phyloP scores from a whole-genome alignment of 2,113 vertebrate genomes.

The Phasianus colchicus region DNA sequence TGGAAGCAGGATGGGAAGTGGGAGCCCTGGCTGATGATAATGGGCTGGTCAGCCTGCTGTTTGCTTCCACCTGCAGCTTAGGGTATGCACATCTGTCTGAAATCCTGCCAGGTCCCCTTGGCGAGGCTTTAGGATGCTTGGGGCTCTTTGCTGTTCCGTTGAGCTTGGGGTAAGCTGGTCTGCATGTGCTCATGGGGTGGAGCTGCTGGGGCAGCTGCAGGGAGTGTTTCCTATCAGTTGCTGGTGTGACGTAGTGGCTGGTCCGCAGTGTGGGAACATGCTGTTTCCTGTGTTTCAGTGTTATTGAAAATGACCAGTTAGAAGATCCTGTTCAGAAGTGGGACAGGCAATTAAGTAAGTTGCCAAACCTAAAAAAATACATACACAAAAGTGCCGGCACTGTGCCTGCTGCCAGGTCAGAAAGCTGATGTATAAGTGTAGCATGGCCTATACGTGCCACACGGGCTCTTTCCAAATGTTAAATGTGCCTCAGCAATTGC shows the following conservation, averaged over 20 bases:
- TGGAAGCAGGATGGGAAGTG: background rate
- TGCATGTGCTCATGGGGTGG: background rate
- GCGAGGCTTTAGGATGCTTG: fast-evolving
- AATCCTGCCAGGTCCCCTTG: background rate
- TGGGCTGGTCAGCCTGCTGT: background rate
- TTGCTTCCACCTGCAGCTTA: fast-evolving
- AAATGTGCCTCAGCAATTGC: background rate
- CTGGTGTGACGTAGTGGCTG: background rate
- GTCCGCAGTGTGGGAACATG: background rate
- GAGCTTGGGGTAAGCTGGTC: background rate
- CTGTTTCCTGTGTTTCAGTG: background rate
- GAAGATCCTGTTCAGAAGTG: background rate
- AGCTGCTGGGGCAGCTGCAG: background rate
- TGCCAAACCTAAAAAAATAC: background rate
- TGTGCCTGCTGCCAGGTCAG: background rate
- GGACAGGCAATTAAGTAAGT: background rate
- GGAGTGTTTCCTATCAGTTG: background rate
- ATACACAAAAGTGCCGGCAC: background rate
- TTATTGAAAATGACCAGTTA: fast-evolving
- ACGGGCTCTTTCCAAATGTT: background rate
- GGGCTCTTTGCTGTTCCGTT: background rate
- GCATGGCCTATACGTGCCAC: background rate
- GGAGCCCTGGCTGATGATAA: background rate
- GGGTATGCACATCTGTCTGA: background rate
- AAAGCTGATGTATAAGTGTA: background rate